A percentile compares a stretch with the other conserved stretches of the same genome.
Conservation (phyloP, 2,797 vertebrate species). For the Sternarchorhynchus goeldii region DNA sequence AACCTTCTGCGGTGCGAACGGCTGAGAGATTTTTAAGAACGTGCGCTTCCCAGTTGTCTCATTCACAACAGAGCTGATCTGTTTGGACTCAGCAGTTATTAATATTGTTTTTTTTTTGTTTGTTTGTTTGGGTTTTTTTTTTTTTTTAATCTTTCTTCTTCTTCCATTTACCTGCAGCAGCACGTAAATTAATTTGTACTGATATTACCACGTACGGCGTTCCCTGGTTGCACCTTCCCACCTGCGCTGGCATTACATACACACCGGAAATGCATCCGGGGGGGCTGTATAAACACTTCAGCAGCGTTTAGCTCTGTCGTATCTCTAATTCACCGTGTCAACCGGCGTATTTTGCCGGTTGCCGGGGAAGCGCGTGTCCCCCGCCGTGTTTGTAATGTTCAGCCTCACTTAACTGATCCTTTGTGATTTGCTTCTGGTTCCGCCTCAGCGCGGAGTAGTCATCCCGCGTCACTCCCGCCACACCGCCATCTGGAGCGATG, state of each 20-base stretch:
- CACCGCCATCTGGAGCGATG: constrained; percentile 76
- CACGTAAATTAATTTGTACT: too few relatives aligned
- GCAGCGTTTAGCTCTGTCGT: constrained; percentile 36
- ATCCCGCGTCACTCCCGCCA: constrained; percentile 74
- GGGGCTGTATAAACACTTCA: neutral
- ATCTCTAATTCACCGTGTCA: constrained; percentile 49
- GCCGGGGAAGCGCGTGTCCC: constrained; percentile 57
- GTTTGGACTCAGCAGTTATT: neutral
- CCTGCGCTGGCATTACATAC: neutral
- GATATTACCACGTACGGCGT: neutral
- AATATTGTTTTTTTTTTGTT: neutral
- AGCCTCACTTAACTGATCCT: constrained; percentile 79
- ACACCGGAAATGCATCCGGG: neutral
- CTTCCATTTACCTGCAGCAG: too few relatives aligned
- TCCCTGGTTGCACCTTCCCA: neutral
- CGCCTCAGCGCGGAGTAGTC: constrained; percentile 76
- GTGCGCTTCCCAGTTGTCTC: neutral
- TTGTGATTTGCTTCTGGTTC: constrained; percentile 77
- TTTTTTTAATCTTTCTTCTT: too few relatives aligned
- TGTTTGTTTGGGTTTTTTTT: too few relatives aligned
- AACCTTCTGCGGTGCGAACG: neutral
- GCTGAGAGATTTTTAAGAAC: neutral
- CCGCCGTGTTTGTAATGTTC: constrained; percentile 69
- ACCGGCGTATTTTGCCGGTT: constrained; percentile 59
- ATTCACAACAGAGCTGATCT: neutral